phyloP scores from a whole-genome alignment of 2,888 invertebrate species.

The Neoitamus cyanurus region DNA sequence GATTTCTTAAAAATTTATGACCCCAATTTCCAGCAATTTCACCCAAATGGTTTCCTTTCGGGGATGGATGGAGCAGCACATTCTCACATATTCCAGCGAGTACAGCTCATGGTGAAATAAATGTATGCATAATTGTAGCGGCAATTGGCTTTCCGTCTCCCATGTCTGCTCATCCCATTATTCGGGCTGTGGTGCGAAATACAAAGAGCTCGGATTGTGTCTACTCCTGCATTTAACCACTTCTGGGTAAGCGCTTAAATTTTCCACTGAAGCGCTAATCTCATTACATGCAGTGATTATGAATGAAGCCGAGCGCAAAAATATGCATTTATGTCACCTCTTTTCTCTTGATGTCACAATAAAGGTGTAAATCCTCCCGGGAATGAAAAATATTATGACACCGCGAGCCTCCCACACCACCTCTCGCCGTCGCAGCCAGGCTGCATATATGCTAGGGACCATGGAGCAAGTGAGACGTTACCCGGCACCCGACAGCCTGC shows the following conservation, averaged over 20 bases:
- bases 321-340: slow-evolving; percentile 40
- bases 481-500: background rate
- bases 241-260: background rate
- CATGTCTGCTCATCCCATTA: background rate
- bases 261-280: background rate
- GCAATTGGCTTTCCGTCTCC: background rate
- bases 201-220: background rate
- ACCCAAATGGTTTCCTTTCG: background rate
- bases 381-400: slow-evolving; percentile 26
- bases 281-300: slow-evolving; percentile 33
- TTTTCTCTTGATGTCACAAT: slow-evolving; percentile 15
- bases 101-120: background rate
- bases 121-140: background rate
- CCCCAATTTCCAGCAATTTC: background rate
- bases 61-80: background rate
- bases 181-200: background rate
- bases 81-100: background rate
- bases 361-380: slow-evolving; percentile 30
- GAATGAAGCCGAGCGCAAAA: slow-evolving; percentile 34
- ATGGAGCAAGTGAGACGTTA: background rate
- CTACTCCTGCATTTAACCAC: background rate
- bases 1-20: background rate
- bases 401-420: background rate
- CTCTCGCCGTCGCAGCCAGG: background rate
- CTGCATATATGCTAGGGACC: slow-evolving; percentile 8